phyloP scores from a whole-genome alignment of 2,113 vertebrate genomes.

The Beaufortia kweichowensis region DNA sequence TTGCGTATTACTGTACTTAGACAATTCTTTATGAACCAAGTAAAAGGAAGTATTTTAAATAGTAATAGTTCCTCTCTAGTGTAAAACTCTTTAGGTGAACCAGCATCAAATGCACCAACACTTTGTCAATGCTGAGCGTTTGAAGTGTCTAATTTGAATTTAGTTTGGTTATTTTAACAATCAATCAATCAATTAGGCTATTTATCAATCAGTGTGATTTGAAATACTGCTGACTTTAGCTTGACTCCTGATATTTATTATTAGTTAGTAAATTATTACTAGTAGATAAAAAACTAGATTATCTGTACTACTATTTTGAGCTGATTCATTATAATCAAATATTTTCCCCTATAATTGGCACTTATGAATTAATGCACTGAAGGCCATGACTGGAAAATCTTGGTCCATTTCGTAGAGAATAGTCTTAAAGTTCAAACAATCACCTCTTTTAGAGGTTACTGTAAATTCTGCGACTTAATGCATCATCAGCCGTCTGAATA shows the following conservation, averaged over 20 bases:
- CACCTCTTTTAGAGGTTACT: neutral
- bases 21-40: neutral
- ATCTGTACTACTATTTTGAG: neutral
- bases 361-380: constrained; percentile 54
- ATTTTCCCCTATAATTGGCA: constrained; percentile 54
- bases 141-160: constrained; percentile 68
- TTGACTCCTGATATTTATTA: neutral
- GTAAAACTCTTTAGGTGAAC: neutral
- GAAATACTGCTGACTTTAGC: constrained; percentile 1
- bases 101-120: constrained; percentile 74
- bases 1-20: neutral
- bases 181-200: neutral
- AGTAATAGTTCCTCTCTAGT: neutral
- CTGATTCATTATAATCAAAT: constrained; percentile 28
- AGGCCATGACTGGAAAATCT: constrained; percentile 46
- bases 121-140: constrained; percentile 73
- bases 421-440: constrained; percentile 46
- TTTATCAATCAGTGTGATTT: constrained; percentile 16
- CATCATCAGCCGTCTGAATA: constrained; percentile 51
- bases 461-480: neutral
- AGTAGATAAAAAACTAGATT: neutral
- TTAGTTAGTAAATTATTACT: neutral
- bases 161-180: constrained; percentile 5
- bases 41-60: neutral
- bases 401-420: constrained; percentile 52